Evolutionary conservation across 2,113 vertebrate genomes (phyloP), one percentile per base, ranked within the genome.

Genomic region (Delphinus delphis): DNA sequence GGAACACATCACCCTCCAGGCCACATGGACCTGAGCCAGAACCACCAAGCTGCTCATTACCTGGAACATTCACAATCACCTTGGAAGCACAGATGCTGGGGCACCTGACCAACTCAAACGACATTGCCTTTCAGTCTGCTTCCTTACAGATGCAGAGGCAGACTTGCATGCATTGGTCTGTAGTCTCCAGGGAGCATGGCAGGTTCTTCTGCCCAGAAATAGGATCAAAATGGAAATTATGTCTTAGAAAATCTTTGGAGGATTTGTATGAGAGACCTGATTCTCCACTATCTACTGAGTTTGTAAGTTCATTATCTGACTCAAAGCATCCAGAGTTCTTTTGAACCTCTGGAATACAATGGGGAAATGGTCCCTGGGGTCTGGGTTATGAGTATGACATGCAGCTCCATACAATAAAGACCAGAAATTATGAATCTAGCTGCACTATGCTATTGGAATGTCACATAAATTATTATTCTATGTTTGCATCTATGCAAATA

Each of bases 141-240:
- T 74, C 55, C 41, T 88, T 47, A 11, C 1, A 55, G 86, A 73
- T 18, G 31, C 6, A 50, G 85, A 79, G 18, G 15, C 18, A 47
- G 65, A 7, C 50, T 70, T 12, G 91, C 0, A 6, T 17, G 13
- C 20, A 11, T 26, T 68, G 41, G 26, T 1, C 26, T 58, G 3
- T 4, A 33, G 6, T 53, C 77, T 88, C 76, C 15, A 12, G 28
- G 9, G 33, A 62, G 0, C 2, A 8, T 5, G 62, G 17, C 20
- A 47, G 47, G 50, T 28, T 50, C 90, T 90, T 73, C 50, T 96
- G 25, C 50, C 26, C 60, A 82, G 89, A 93, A 70, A 93, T 1
- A 77, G 41, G 18, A 96, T 96, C 15, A 73, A 96, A 92, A 76
- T 79, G 41, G 21, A 96, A 91, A 77, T 84, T 26, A 20, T 67